Conservation (phyloP, 2,797 vertebrate genomes). For the Coendou prehensilis region DNA sequence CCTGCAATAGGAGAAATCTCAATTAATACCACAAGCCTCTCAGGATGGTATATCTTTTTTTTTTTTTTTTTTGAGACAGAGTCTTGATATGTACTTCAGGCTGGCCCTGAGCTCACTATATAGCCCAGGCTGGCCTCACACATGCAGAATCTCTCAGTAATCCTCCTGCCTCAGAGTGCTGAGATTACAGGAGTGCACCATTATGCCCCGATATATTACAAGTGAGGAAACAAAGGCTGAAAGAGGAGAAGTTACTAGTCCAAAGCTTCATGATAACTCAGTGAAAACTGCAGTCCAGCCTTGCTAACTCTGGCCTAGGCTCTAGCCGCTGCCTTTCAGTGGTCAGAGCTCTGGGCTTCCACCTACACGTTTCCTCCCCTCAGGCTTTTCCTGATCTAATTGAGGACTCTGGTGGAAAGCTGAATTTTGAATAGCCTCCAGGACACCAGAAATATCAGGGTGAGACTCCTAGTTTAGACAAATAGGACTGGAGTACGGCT, state of each 20-base stretch:
- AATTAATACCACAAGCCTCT: background rate
- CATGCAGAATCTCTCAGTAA: background rate
- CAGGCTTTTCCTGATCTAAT: conserved; percentile 31
- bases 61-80: background rate
- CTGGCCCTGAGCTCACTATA: background rate
- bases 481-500: conserved; percentile 14
- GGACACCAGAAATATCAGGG: conserved; percentile 57
- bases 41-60: background rate
- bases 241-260: background rate
- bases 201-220: background rate
- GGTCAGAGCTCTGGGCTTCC: background rate
- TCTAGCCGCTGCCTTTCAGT: background rate
- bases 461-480: conserved; percentile 1
- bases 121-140: background rate
- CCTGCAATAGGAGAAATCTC: conserved; percentile 37
- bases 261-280: background rate
- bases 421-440: conserved; percentile 60
- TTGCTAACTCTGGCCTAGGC: background rate
- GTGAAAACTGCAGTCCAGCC: background rate
- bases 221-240: conserved; percentile 36
- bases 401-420: background rate
- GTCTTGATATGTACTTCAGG: background rate
- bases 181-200: background rate
- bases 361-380: background rate
- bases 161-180: background rate